Evolutionary conservation across 2,113 vertebrate species (phyloP), one percentile per base, ranked within the genome.

Genomic region (Zingel zingel): DNA sequence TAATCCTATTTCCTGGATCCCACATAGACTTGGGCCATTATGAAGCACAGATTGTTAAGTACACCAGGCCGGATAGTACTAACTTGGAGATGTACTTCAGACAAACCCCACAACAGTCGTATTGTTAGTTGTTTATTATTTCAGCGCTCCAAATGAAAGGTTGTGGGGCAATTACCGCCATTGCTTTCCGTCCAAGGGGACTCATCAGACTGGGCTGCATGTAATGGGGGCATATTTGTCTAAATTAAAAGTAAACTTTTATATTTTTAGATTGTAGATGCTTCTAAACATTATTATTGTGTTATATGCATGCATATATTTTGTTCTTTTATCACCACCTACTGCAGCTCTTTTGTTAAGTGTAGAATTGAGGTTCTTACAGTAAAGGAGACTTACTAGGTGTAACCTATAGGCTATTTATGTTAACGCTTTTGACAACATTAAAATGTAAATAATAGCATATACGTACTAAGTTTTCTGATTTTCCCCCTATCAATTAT

Each of bases 1-100:
- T 59, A 16, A 51, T 66, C 43, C 65, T 47, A n/a, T 12, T 21
- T 50, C 23, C 50, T 69, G 54, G 9, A 71, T 64, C 65, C 72
- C 43, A 23, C 15, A 53, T 27, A 45, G 51, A 75, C 50, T 6
- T 6, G 11, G 19, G 61, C 16, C 61, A 10, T 65, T 66, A 73
- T 23, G 48, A 73, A 63, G 36, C 54, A 71, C 45, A 83, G 77
- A 67, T 36, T 74, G 76, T 83, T 75, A 56, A 76, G 72, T 27
- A 56, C 36, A 72, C 65, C 50, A n/a, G 50, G 65, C 68, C 27
- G 67, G 4, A 36, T 36, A 58, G 33, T 23, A 33, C 39, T n/a
- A 36, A 83, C 77, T 27, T 66, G 51, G 25, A 51, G 19, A 51
- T 47, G 53, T 59, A 63, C 58, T 76, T 64, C 15, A 47, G 6